Percentiles rank a stretch among this genome's conserved stretches.
phyloP scores from a whole-genome alignment of 2,113 vertebrate genomes.

The Quiscalus mexicanus region DNA sequence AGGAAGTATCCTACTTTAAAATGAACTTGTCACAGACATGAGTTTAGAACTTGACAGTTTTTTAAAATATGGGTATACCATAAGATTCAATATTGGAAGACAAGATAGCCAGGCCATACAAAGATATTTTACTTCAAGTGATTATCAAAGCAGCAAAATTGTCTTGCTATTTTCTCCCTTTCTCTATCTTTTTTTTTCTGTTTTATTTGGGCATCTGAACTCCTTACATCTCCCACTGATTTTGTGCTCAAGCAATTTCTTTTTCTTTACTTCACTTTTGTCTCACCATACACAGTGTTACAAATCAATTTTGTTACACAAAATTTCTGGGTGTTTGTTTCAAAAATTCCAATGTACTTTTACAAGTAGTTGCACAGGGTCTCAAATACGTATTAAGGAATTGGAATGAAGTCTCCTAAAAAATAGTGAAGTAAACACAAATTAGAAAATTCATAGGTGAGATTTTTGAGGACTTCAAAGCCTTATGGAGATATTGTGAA shows the following conservation, averaged over 20 bases:
- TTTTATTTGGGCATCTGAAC: background rate
- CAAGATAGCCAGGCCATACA: background rate
- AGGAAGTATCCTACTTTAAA: background rate
- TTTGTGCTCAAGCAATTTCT: background rate
- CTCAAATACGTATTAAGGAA: background rate
- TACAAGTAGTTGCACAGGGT: background rate
- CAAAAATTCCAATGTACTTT: background rate
- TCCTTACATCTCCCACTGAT: background rate
- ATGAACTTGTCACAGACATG: background rate
- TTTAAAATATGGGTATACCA: background rate
- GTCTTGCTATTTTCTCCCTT: background rate
- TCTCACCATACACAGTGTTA: background rate
- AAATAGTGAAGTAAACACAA: background rate
- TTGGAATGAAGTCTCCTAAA: background rate
- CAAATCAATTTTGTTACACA: background rate
- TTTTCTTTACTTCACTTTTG: background rate
- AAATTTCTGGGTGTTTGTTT: background rate
- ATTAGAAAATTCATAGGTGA: background rate
- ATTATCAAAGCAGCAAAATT: background rate
- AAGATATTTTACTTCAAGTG: background rate
- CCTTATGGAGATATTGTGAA: background rate
- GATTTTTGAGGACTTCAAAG: background rate
- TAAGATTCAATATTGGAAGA: background rate
- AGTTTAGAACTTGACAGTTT: background rate
- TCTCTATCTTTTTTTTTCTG: background rate